phyloP scores from a whole-genome alignment of 2,888 invertebrate genomes.

The Plutella xylostella region DNA sequence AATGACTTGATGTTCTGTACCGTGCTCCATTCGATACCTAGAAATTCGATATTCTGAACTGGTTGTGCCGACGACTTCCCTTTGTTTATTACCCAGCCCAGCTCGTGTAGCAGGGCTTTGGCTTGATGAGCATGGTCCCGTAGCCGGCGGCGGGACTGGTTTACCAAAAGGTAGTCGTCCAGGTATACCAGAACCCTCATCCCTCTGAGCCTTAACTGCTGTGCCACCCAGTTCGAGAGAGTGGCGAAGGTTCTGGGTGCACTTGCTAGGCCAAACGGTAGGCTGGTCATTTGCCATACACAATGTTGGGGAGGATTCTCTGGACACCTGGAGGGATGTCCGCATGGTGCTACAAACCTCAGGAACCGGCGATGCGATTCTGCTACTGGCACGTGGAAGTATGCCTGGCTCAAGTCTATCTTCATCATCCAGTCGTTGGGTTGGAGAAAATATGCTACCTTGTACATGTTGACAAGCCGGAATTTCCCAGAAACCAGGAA shows the following conservation, averaged over 20 bases:
- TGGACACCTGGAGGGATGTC: no score
- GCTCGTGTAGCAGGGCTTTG: constrained; percentile 5
- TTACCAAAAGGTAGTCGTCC: constrained; percentile 17
- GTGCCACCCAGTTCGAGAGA: constrained; percentile 20
- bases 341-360: no score
- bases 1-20: constrained; percentile 13
- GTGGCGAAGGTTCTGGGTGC: constrained; percentile 20
- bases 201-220: constrained; percentile 15
- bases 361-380: constrained; percentile 19
- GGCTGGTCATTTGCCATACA: constrained; percentile 21
- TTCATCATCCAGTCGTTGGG: constrained; percentile 20
- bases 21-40: constrained; percentile 18
- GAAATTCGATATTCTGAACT: constrained; percentile 9
- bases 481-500: no score
- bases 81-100: constrained; percentile 17
- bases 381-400: constrained; percentile 19
- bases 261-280: constrained; percentile 23
- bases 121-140: constrained; percentile 9
- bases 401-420: constrained; percentile 20
- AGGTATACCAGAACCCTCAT: constrained; percentile 17
- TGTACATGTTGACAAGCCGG: constrained; percentile 19
- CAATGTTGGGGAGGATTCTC: constrained; percentile 16
- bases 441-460: constrained; percentile 22
- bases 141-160: constrained; percentile 13
- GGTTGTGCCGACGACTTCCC: constrained; percentile 15